Conservation (phyloP, 2,797 vertebrate species). For the Remorina albescens region DNA sequence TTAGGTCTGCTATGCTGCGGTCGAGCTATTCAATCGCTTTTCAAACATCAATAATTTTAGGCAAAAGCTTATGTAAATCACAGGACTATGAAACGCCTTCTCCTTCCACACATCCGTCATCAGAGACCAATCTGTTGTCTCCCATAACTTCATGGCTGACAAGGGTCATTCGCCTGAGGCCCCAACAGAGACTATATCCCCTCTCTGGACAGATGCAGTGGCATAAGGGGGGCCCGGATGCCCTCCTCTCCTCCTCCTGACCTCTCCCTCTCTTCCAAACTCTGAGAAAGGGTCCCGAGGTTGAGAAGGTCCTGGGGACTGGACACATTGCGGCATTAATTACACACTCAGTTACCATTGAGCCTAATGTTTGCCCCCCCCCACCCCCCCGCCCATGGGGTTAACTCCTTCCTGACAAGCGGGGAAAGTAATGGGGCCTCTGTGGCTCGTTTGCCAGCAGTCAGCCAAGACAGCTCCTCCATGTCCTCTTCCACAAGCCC, state of each 20-base stretch:
- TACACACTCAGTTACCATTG: conserved; percentile 96
- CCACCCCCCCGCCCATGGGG: conserved; percentile 69
- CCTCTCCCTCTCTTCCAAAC: conserved; percentile 76
- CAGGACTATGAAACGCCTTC: conserved; percentile 55
- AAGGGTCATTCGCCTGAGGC: conserved; percentile 82
- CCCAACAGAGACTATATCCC: conserved; percentile 73
- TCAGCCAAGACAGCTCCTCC: conserved; percentile 76
- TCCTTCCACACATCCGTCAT: conserved; percentile 78
- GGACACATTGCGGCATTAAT: conserved; percentile 94
- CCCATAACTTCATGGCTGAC: conserved; percentile 80
- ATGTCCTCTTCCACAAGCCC: conserved; percentile 55
- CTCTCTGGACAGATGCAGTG: conserved; percentile 79
- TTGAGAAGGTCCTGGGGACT: conserved; percentile 90
- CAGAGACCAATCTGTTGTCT: conserved; percentile 80
- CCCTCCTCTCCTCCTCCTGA: conserved; percentile 85
- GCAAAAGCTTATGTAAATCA: conserved; percentile 65
- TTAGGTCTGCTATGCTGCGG: conserved; percentile 45
- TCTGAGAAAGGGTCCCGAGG: conserved; percentile 83
- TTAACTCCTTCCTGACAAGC: conserved; percentile 88
- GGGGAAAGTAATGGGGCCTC: conserved; percentile 83
- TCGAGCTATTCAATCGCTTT: conserved; percentile 39
- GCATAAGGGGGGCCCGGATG: conserved; percentile 87
- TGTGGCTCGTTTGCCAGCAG: conserved; percentile 80
- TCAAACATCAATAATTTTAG: conserved; percentile 55
- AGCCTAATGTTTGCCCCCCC: conserved; percentile 82